Evolutionary conservation across 2,888 invertebrate genomes (phyloP), one percentile per base, ranked within the genome.

Genomic region (Melinaea menophilus): DNA sequence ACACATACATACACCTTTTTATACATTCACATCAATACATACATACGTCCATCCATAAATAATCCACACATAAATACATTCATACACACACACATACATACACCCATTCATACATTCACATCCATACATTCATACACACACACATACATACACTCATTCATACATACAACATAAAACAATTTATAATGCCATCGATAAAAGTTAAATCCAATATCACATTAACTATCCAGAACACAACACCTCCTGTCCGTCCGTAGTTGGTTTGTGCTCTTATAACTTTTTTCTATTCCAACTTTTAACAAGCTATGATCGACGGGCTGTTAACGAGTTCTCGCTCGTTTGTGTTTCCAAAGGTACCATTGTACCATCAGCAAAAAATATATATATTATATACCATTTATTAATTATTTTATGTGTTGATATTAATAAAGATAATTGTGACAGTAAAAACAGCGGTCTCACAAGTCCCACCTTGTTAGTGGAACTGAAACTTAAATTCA

Each of bases 201-300:
- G 57, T 57, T 57, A 51, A 61, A 51, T 57, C 51, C 22, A 31
- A 51, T 31, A 41, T 41, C 7, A 41, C 41, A 41, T 41, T 5
- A 9, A 31, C 51, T 51, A 51, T 51, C 31, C 7, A 31, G 22
- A 31, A 51, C 51, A 51, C 5, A 51, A 51, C 51, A 31, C 51
- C 51, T 7, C 22, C 5, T 64, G 63, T 64, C 61, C 63, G 63
- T 64, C 61, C 63, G 64, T 65, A 76, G 73, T 73, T 73, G 72
- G 69, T 75, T 72, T 71, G 67, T 70, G 66, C 66, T 74, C 77
- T 80, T 79, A 80, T 77, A 81, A 82, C 75, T 81, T 82, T 76
- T 77, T 78, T 78, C 76, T 73, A 75, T 76, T 74, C 71, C 66
- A 75, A 82, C 73, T 82, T 80, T 80, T 82, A 81, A 81, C 80